These are phyloP conservation scores for Rhinopomastus cyanomelas DNA, from an alignment of 2,113 vertebrate genomes.

Conservation along the genomic window DNA sequence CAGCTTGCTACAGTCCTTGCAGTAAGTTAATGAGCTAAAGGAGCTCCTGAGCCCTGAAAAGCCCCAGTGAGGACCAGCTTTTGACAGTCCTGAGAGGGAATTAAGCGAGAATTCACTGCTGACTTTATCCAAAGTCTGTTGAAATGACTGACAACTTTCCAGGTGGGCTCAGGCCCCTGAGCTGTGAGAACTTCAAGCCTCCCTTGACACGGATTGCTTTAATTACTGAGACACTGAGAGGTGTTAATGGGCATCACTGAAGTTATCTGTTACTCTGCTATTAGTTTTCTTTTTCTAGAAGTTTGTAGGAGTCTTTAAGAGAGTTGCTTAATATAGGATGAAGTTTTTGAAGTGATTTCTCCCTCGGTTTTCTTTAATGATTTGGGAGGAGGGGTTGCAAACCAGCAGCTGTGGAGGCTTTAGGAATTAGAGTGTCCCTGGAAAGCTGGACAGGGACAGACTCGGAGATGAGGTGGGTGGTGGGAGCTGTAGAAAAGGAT, in stretches of 20 bases:
- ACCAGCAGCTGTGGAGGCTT: background rate
- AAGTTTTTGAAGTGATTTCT: background rate
- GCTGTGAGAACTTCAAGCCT: background rate
- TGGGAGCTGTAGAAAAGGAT: background rate
- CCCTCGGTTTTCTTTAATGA: background rate
- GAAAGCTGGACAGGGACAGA: background rate
- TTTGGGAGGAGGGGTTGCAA: background rate
- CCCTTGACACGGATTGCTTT: background rate
- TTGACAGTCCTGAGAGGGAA: background rate
- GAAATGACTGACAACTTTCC: background rate
- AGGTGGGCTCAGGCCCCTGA: background rate
- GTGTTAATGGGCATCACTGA: background rate
- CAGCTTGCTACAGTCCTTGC: background rate
- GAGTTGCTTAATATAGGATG: background rate
- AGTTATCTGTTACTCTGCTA: background rate
- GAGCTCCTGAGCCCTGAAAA: background rate
- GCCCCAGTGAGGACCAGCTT: background rate
- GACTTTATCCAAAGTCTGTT: conserved; percentile 2
- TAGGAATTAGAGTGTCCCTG: background rate
- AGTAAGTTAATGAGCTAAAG: background rate
- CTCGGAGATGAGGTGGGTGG: background rate
- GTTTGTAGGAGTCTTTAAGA: background rate
- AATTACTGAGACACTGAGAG: background rate
- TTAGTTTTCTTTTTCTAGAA: background rate
- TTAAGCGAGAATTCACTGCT: background rate